Evolutionary conservation across 2,797 vertebrate species (phyloP), one percentile per base, ranked within the genome.

Genomic region (Coendou prehensilis): DNA sequence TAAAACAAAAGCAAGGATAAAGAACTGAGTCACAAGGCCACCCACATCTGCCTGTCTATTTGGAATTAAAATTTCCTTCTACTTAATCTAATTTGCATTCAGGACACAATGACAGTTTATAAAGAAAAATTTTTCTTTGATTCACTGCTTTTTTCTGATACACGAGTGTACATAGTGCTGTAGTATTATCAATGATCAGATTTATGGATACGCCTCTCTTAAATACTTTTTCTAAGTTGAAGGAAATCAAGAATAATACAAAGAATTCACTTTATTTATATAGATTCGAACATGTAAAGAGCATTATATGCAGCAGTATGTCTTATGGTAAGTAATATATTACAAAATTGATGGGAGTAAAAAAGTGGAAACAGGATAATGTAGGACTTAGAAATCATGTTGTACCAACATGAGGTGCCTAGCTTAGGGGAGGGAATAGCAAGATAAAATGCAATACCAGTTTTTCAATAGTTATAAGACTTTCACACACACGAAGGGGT

Each of bases 1-100:
- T 85, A 73, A 89, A 86, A 91, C 28, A 47, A 94, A 93, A 96
- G 45, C 9, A 78, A 54, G 14, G 14, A 20, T 5, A 57, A 96
- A 93, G n/a, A 87, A 30, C 0, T 69, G 41, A 83, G 8, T 14
- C 87, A 69, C 22, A 85, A n/a, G 47, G 54, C 63, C 18, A 52
- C 7, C 3, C 17, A 20, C 9, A 80, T 63, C 41, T 85, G 57
- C 7, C 4, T 90, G 45, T 78, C 18, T 3, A 84, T 94, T 75
- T 28, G 33, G 28, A 91, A 87, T 61, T 85, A 81, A 91, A 88
- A 81, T 85, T 37, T 69, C 11, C 18, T 73, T 52, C 41, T 18
- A 30, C 56, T 93, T 6, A 47, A 41, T 54, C 8, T 28, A 75
- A 78, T 76, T 85, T 93, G 28, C 17, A 81, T 87, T 85, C 59